Evolutionary conservation across 1,140 invertebrate species (phyloP).

Genomic region (Spodoptera frugiperda): DNA sequence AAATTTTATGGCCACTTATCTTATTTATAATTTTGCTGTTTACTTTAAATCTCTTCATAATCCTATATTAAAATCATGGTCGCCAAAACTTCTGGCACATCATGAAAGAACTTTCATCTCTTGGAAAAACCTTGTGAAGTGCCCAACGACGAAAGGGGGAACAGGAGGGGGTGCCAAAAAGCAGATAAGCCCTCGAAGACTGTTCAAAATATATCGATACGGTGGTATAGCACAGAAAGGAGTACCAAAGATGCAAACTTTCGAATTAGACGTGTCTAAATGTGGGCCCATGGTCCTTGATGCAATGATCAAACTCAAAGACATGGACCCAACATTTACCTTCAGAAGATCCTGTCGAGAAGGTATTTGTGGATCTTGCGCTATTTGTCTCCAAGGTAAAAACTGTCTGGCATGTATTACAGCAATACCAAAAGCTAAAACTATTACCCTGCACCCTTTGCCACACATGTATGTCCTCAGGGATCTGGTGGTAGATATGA

Average conservation of each 20-base stretch:
- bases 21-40: not conserved
- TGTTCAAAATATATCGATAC: conserved; percentile 76
- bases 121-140: not conserved
- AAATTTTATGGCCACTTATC: conserved; percentile 16
- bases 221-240: conserved; percentile 82
- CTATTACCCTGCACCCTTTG: conserved; percentile 93
- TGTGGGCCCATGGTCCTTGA: conserved; percentile 95
- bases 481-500: conserved; percentile 96
- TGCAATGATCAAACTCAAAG: conserved; percentile 95
- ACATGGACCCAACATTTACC: conserved; percentile 93
- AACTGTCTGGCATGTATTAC: conserved; percentile 95
- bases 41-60: not conserved
- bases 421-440: conserved; percentile 81
- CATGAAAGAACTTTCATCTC: not conserved
- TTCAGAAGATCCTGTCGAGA: conserved; percentile 95
- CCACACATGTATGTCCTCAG: conserved; percentile 97
- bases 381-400: conserved; percentile 95
- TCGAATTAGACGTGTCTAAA: conserved; percentile 91
- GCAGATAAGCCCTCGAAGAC: conserved; percentile 76
- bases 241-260: conserved; percentile 91
- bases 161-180: conserved; percentile 85
- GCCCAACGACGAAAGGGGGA: no score
- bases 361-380: conserved; percentile 96
- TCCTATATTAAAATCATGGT: not conserved
- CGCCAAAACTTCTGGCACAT: not conserved